A percentile compares a stretch with the other conserved stretches of the same genome.
phyloP scores from a whole-genome alignment of 2,113 vertebrate genomes.

The Jaculus jaculus region DNA sequence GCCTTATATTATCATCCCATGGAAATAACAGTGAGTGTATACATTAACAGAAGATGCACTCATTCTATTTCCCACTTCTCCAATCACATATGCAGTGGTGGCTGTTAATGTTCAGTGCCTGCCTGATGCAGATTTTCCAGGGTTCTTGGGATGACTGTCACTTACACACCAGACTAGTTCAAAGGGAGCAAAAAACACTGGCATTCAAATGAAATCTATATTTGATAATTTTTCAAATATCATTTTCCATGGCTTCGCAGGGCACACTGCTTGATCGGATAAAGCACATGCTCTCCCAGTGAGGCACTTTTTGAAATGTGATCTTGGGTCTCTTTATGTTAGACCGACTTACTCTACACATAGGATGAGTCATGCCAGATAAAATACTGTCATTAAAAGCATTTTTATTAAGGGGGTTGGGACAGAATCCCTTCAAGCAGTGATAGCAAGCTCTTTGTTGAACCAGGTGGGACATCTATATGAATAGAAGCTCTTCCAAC shows the following conservation, averaged over 20 bases:
- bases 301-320: constrained; percentile 67
- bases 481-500: constrained; percentile 77
- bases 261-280: constrained; percentile 70
- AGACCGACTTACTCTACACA: constrained; percentile 57
- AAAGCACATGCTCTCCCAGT: constrained; percentile 65
- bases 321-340: constrained; percentile 64
- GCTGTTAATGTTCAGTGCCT: constrained; percentile 26
- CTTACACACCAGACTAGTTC: constrained; percentile 51
- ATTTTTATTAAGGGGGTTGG: constrained; percentile 43
- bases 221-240: constrained; percentile 77
- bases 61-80: background rate
- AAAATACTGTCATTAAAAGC: constrained; percentile 70
- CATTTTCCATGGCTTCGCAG: constrained; percentile 65
- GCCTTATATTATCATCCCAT: background rate
- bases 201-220: constrained; percentile 69
- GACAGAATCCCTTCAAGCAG: constrained; percentile 59
- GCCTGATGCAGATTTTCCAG: constrained; percentile 58
- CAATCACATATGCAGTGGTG: background rate
- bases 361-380: constrained; percentile 70
- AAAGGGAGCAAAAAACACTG: constrained; percentile 54
- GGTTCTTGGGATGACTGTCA: constrained; percentile 35
- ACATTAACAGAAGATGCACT: background rate
- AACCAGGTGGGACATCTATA: constrained; percentile 71
- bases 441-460: constrained; percentile 72
- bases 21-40: background rate